phyloP scores from a whole-genome alignment of 2,113 vertebrate species.

The Megalops atlanticus region DNA sequence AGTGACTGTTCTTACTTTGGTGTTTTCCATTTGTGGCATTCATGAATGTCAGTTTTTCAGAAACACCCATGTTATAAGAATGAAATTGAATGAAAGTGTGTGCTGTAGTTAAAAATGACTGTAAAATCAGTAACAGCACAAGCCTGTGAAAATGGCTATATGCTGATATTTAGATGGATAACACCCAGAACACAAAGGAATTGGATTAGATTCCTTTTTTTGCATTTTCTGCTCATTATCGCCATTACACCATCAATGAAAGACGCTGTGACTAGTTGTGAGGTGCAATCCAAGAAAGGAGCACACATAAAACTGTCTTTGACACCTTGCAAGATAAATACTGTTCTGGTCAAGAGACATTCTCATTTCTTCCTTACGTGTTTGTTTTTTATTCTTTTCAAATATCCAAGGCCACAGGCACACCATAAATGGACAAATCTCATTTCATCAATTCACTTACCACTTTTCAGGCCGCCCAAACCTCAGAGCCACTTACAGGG shows the following conservation, averaged over 20 bases:
- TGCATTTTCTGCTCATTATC: background rate
- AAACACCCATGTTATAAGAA: too few relatives aligned
- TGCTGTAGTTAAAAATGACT: too few relatives aligned
- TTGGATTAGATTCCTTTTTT: too few relatives aligned
- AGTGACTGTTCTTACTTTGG: too few relatives aligned
- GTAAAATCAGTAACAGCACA: background rate
- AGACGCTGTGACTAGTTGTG: background rate
- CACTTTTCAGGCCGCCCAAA: background rate
- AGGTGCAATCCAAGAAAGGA: background rate
- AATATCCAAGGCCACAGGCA: background rate
- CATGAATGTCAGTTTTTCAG: too few relatives aligned
- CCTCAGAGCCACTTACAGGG: slow-evolving; percentile 10
- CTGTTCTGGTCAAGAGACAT: slow-evolving; percentile 1
- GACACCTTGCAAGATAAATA: slow-evolving; percentile 7
- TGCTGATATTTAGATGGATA: too few relatives aligned
- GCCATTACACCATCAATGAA: background rate
- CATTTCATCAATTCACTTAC: slow-evolving; percentile 9
- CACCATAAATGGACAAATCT: background rate
- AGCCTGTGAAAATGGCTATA: too few relatives aligned
- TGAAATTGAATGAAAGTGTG: too few relatives aligned
- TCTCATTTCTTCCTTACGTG: slow-evolving; percentile 4
- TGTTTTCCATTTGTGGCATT: too few relatives aligned
- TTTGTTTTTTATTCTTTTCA: slow-evolving; percentile 3
- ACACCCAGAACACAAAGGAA: too few relatives aligned
- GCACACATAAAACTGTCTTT: background rate